These are phyloP conservation scores for Chelonus insularis DNA, from an alignment of 1,140 invertebrate species.

Conservation along the genomic window DNA sequence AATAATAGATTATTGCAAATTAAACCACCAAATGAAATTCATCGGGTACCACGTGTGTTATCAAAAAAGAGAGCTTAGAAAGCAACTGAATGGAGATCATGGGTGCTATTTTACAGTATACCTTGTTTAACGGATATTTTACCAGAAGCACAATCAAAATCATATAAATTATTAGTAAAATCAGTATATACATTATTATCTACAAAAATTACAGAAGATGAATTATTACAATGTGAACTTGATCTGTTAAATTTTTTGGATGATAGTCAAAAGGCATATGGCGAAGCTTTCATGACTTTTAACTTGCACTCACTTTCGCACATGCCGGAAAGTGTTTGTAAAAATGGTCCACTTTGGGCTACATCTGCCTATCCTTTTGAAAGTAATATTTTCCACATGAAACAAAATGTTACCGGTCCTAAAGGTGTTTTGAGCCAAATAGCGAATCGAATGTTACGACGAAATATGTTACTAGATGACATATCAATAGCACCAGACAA, in stretches of 20 bases:
- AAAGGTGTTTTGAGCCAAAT: slow-evolving; percentile 31
- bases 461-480: no score
- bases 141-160: slow-evolving; percentile 10
- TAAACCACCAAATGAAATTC: slow-evolving; percentile 16
- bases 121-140: slow-evolving; percentile 30
- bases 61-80: slow-evolving; percentile 26
- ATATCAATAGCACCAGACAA: no score
- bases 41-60: slow-evolving; percentile 26
- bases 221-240: slow-evolving; percentile 24
- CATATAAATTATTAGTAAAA: slow-evolving; percentile 25
- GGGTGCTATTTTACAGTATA: slow-evolving; percentile 30
- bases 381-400: slow-evolving; percentile 26
- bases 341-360: slow-evolving; percentile 30
- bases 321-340: slow-evolving; percentile 21
- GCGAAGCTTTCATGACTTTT: slow-evolving; percentile 29
- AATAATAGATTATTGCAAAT: slow-evolving; percentile 15
- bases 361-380: slow-evolving; percentile 32
- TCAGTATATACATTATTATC: slow-evolving; percentile 20
- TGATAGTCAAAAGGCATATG: slow-evolving; percentile 30
- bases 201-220: slow-evolving; percentile 18
- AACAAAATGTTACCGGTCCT: slow-evolving; percentile 26
- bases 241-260: slow-evolving; percentile 30
- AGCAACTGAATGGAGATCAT: slow-evolving; percentile 33
- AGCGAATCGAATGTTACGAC: slow-evolving; percentile 18
- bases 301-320: slow-evolving; percentile 31